Conservation (phyloP, 2,113 vertebrate genomes). For the Antechinus stuartii region DNA sequence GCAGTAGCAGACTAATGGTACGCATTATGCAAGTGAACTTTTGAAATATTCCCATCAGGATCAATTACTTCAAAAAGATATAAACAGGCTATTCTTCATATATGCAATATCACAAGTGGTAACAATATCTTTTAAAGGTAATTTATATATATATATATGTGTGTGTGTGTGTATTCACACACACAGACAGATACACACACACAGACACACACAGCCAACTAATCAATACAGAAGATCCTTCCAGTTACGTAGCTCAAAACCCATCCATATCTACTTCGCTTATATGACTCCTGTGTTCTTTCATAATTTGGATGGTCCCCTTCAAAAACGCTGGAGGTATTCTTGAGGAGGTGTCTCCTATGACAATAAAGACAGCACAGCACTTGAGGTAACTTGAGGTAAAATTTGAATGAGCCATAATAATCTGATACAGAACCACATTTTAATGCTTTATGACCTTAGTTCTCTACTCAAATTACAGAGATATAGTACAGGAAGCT, state of each 20-base stretch:
- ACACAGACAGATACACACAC: too few relatives aligned
- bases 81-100: slow-evolving; percentile 42
- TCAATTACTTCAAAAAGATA: slow-evolving; percentile 35
- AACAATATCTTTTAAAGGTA: not conserved
- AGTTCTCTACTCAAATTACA: not conserved
- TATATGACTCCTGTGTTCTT: not conserved
- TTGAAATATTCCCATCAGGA: not conserved
- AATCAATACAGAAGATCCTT: not conserved
- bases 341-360: not conserved
- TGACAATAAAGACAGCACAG: not conserved
- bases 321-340: not conserved
- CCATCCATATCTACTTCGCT: not conserved
- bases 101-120: not conserved
- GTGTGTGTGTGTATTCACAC: not conserved
- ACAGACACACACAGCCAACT: not conserved
- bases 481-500: not conserved
- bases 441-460: not conserved
- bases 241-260: not conserved
- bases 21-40: slow-evolving; percentile 12
- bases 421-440: not conserved
- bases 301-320: not conserved
- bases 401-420: not conserved
- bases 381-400: not conserved
- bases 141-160: not conserved
- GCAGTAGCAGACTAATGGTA: not conserved